Base-by-base conservation (phyloP, 2,888 invertebrate genomes). In the Minunthozetes semirufus region DNA sequence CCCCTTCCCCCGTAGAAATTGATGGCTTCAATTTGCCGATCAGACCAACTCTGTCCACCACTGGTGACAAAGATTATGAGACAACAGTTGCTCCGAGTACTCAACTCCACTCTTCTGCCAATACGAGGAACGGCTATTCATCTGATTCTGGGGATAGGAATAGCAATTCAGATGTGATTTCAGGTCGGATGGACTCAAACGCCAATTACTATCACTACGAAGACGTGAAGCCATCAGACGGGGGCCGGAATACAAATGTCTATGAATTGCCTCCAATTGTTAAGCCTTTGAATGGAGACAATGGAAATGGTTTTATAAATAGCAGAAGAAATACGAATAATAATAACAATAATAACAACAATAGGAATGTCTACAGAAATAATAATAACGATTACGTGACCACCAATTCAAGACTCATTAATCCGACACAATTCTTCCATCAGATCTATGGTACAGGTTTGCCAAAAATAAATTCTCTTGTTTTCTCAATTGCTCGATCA, bases 221-320 rank as follows among this genome's bases (percentile, higher is more conserved):
- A 68, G 68, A 46, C 8, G 15, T n/a, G 22, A 25, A 42, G 9
- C 15, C 42, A 17, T 42, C 19, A 6, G 17, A 22, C 19, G 19
- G n/a, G 8, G 33, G 19, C 13, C n/a, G 29, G 9, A 19, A 38
- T 38, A 11, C 2, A 68, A 6, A 68, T 46, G 42, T 2, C 19
- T 68, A 68, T 68, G 68, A 68, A 42, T 46, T 68, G 68, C 19
- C 68, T 1, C 68, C 68, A 46, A 68, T 46, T 68, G 22, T 46
- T 13, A 68, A 22, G 68, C 68, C 68, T 19, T 68, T 68, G 22
- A 68, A 38, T 66, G n/a, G 1, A 11, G 29, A 59, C 27, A 66
- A 66, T 66, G 33, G 66, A 25, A 66, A 68, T 22, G n/a, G 5
- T 15, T 68, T 22, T 46, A 68, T 46, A 22, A 46, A 68, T 22